Conservation (phyloP, 2,888 invertebrate species). For the Andrena haemorrhoa region DNA sequence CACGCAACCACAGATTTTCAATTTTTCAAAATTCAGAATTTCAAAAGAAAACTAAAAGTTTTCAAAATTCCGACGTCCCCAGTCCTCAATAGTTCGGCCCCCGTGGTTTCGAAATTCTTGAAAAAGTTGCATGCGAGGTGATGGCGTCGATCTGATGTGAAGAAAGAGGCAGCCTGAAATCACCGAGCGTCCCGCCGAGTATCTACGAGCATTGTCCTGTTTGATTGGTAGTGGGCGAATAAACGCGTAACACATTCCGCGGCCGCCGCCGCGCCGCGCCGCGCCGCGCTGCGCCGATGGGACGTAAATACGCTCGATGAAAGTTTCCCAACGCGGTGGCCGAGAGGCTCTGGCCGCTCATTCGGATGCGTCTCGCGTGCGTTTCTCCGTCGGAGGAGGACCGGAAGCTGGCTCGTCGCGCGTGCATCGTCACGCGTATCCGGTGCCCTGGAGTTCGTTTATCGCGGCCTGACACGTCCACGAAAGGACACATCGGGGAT, state of each 20-base stretch:
- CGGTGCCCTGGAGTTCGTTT: conserved; percentile 76
- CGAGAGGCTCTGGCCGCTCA: conserved; percentile 70
- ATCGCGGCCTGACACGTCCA: conserved; percentile 68
- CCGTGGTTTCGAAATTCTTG: no score
- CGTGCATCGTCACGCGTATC: conserved; percentile 83
- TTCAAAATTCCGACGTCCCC: no score
- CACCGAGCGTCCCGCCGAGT: conserved; percentile 21
- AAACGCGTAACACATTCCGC: conserved; percentile 58
- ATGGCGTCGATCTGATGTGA: no score
- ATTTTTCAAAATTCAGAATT: no score
- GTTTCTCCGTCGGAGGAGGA: conserved; percentile 76
- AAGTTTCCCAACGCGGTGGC: conserved; percentile 20
- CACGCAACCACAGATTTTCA: no score
- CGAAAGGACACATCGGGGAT: conserved; percentile 55
- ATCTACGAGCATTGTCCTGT: conserved; percentile 29
- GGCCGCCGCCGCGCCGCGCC: not conserved
- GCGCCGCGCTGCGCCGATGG: no score
- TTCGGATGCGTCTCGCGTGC: conserved; percentile 83
- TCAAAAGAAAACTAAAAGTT: no score
- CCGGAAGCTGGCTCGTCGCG: conserved; percentile 83
- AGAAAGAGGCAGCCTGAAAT: not conserved
- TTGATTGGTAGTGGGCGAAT: conserved; percentile 54
- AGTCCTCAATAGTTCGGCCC: no score
- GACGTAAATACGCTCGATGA: conserved; percentile 7
- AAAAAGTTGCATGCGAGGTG: no score